phyloP scores from a whole-genome alignment of 2,797 vertebrate genomes.

The Sebastes alutus region DNA sequence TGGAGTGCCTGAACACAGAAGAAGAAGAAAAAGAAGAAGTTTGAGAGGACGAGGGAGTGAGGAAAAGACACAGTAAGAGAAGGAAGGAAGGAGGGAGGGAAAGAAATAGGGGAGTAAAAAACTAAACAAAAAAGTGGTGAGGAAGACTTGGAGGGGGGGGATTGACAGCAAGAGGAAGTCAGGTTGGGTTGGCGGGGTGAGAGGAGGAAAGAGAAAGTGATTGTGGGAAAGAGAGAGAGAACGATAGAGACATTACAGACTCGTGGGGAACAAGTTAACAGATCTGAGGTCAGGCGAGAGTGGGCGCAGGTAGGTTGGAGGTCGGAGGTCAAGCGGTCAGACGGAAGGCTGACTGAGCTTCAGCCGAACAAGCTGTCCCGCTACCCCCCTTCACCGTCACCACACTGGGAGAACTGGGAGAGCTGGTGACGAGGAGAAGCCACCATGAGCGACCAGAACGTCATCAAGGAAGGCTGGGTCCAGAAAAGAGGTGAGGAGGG shows the following conservation, averaged over 20 bases:
- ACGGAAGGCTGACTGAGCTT: constrained; percentile 42
- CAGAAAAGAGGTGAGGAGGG: constrained; percentile 81
- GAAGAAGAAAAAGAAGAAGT: constrained; percentile 8
- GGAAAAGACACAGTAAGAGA: neutral
- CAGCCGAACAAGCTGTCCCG: constrained; percentile 16
- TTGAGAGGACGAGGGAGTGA: constrained; percentile 5
- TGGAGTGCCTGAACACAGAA: constrained; percentile 49
- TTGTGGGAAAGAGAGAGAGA: neutral
- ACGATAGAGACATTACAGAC: neutral
- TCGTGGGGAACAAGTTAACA: neutral
- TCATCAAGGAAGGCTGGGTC: constrained; percentile 87
- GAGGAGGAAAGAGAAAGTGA: constrained; percentile 54
- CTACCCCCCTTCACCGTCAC: constrained; percentile 47
- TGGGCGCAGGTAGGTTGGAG: constrained; percentile 20
- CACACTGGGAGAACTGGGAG: constrained; percentile 76
- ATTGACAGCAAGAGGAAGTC: constrained; percentile 13
- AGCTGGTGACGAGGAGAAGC: constrained; percentile 61
- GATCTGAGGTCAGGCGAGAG: constrained; percentile 24
- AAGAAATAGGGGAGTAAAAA: neutral
- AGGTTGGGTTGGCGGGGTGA: constrained; percentile 18
- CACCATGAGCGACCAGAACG: constrained; percentile 86
- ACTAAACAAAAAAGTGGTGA: too few species aligned
- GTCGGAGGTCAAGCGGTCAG: constrained; percentile 41
- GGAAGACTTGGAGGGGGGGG: too few species aligned
- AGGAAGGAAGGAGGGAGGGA: constrained; percentile 21